Conservation (phyloP, 64 coral and sea anemone species). For the Exaiptasia diaphana region DNA sequence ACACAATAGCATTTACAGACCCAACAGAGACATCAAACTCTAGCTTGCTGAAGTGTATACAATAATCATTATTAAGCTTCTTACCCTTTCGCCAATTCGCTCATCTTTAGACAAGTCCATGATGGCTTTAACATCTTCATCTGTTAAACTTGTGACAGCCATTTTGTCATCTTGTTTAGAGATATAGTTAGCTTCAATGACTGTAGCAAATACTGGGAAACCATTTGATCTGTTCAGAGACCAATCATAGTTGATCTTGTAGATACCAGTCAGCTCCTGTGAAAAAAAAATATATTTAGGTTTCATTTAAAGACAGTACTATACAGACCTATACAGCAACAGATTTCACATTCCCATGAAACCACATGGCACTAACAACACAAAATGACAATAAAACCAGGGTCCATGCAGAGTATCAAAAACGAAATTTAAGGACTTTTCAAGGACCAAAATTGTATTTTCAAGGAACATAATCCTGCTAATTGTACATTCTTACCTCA, state of each 20-base stretch:
- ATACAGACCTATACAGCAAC: not conserved
- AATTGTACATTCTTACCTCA: too few species aligned
- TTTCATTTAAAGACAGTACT: not conserved
- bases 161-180: conserved; percentile 99
- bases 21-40: too few species aligned
- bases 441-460: too few species aligned
- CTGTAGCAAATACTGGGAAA: conserved; percentile 97
- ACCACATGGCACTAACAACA: not conserved
- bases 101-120: conserved; percentile 84
- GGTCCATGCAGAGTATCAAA: too few species aligned
- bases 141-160: conserved; percentile 95
- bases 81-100: conserved; percentile 88
- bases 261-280: conserved; percentile 95
- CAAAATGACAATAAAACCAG: too few species aligned
- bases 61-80: too few species aligned
- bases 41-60: too few species aligned
- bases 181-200: conserved; percentile 98
- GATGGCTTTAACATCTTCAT: conserved; percentile 96
- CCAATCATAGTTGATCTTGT: conserved; percentile 94
- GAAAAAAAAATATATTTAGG: not conserved
- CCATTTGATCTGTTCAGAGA: conserved; percentile 88
- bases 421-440: too few species aligned
- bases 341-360: not conserved
- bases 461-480: too few species aligned
- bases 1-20: too few species aligned